Percentiles rank a stretch among this genome's conserved stretches.
These are phyloP conservation scores for Chanos chanos DNA, from an alignment of 2,797 vertebrate genomes.

Conservation along the genomic window DNA sequence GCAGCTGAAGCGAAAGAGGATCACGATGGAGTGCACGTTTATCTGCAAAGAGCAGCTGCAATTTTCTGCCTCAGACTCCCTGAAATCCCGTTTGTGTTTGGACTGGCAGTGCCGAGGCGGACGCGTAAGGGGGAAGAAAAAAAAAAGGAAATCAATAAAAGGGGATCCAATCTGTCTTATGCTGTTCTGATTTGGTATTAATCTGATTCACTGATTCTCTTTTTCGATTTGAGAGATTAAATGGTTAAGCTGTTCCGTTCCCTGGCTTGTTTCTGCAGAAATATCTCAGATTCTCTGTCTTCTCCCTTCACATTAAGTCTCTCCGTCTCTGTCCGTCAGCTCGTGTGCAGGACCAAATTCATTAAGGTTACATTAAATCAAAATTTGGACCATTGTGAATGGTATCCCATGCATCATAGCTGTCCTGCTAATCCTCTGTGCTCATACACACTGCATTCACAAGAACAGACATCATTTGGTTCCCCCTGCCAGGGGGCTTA, in stretches of 20 bases:
- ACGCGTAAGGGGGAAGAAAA: conserved; percentile 42
- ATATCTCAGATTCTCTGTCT: not conserved
- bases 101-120: conserved; percentile 54
- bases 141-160: conserved; percentile 62
- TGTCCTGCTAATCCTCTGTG: conserved; percentile 40
- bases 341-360: no score
- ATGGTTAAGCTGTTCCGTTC: conserved; percentile 57
- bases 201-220: conserved; percentile 55
- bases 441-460: conserved; percentile 27
- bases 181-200: conserved; percentile 63
- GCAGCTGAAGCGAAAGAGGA: conserved; percentile 20
- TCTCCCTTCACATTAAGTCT: not conserved
- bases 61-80: conserved; percentile 56
- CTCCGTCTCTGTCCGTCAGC: not conserved
- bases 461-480: conserved; percentile 4
- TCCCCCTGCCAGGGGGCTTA: not conserved
- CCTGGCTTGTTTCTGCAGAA: conserved; percentile 25
- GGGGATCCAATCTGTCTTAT: conserved; percentile 56
- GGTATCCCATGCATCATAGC: no score
- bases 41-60: conserved; percentile 54
- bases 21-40: conserved; percentile 49
- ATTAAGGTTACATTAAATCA: no score
- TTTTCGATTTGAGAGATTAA: conserved; percentile 59
- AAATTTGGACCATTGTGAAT: conserved; percentile 54
- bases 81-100: conserved; percentile 62